Conservation (phyloP, 2,797 vertebrate genomes). For the Mergus octosetaceus region DNA sequence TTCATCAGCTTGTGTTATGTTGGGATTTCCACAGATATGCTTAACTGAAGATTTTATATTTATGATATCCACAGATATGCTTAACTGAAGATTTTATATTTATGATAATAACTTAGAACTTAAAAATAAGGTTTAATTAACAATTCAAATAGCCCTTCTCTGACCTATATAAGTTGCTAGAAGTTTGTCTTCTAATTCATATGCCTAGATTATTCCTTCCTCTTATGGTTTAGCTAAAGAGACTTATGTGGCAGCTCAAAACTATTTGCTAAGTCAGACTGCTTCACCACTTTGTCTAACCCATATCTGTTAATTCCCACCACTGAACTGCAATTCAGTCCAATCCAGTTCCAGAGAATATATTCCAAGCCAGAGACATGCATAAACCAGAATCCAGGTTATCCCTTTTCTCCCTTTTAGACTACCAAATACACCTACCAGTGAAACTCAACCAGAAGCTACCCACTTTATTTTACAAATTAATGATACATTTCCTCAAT, state of each 20-base stretch:
- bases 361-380: neutral
- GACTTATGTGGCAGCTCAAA: fast-evolving
- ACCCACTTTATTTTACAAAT: neutral
- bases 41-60: neutral
- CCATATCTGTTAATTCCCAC: neutral
- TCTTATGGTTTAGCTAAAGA: neutral
- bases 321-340: neutral
- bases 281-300: neutral
- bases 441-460: neutral
- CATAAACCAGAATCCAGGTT: neutral
- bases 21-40: neutral
- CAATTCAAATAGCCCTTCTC: neutral
- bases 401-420: neutral
- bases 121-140: neutral
- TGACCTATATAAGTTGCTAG: neutral
- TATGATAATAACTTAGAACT: neutral
- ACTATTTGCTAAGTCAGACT: neutral
- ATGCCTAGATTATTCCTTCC: fast-evolving
- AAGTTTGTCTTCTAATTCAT: neutral
- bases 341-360: neutral
- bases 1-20: neutral
- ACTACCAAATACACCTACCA: fast-evolving
- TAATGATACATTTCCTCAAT: neutral
- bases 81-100: neutral
- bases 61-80: fast-evolving